Conservation (phyloP, 1,140 invertebrate genomes). For the Littorina saxatilis region DNA sequence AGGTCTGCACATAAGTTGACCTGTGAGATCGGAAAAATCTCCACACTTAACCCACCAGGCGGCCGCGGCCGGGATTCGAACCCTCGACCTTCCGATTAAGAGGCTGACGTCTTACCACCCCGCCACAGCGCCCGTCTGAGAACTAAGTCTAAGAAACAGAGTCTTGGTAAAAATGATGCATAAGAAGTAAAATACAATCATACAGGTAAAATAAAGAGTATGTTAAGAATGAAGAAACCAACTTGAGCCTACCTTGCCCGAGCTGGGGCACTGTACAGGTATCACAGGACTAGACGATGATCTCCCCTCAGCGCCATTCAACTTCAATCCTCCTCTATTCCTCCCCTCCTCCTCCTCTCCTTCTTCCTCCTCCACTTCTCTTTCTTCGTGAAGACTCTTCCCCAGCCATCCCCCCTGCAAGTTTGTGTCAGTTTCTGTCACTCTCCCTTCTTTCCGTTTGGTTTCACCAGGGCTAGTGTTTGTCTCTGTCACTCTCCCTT, state of each 20-base stretch:
- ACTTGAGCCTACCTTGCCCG: background rate
- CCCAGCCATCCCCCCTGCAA: background rate
- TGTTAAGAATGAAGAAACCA: too few species aligned
- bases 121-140: too few species aligned
- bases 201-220: too few species aligned
- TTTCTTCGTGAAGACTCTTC: background rate
- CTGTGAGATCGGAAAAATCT: too few species aligned
- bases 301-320: background rate
- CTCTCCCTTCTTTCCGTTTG: background rate
- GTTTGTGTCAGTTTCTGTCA: background rate
- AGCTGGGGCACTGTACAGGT: slow-evolving; percentile 38
- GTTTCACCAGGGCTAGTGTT: background rate
- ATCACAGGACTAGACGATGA: slow-evolving; percentile 50
- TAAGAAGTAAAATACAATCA: too few species aligned
- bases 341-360: slow-evolving; percentile 28
- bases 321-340: background rate
- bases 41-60: too few species aligned
- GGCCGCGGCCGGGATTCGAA: too few species aligned
- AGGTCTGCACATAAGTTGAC: too few species aligned
- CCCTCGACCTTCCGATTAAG: too few species aligned
- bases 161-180: too few species aligned
- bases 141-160: too few species aligned
- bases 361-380: background rate
- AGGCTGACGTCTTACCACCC: too few species aligned
- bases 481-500: background rate